A percentile compares a stretch with the other conserved stretches of the same genome.
Evolutionary conservation across 2,797 vertebrate species (phyloP).

Genomic region (Acomys russatus): DNA sequence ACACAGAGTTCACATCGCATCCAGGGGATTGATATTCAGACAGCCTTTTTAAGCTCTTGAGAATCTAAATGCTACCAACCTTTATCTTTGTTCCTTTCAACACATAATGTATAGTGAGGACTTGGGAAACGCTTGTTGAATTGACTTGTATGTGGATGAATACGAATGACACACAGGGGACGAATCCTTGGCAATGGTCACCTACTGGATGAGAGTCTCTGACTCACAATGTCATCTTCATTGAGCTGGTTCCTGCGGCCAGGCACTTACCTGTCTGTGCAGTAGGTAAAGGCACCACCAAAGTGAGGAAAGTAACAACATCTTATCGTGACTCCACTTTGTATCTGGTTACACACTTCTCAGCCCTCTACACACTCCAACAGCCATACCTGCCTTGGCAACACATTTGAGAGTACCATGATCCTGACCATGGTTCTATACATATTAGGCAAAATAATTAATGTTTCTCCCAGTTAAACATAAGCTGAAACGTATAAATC

Average conservation of each 20-base stretch:
- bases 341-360: background rate
- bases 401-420: background rate
- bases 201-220: background rate
- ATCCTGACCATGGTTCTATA: background rate
- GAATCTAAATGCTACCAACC: background rate
- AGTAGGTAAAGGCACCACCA: rapidly evolving
- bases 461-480: background rate
- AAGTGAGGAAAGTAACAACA: background rate
- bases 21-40: background rate
- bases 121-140: background rate
- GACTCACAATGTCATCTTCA: background rate
- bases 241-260: background rate
- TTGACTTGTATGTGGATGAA: background rate
- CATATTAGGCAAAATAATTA: background rate
- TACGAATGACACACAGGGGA: background rate
- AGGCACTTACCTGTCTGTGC: rapidly evolving
- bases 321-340: background rate
- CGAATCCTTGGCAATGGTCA: background rate
- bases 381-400: background rate
- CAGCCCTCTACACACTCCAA: background rate
- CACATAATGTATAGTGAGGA: background rate
- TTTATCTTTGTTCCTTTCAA: background rate
- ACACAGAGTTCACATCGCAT: background rate
- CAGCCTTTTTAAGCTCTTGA: background rate
- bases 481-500: background rate